Percentiles rank a stretch among this genome's conserved stretches.
Evolutionary conservation across 2,888 invertebrate genomes (phyloP).

Genomic region (Dicranocentrus wangi): DNA sequence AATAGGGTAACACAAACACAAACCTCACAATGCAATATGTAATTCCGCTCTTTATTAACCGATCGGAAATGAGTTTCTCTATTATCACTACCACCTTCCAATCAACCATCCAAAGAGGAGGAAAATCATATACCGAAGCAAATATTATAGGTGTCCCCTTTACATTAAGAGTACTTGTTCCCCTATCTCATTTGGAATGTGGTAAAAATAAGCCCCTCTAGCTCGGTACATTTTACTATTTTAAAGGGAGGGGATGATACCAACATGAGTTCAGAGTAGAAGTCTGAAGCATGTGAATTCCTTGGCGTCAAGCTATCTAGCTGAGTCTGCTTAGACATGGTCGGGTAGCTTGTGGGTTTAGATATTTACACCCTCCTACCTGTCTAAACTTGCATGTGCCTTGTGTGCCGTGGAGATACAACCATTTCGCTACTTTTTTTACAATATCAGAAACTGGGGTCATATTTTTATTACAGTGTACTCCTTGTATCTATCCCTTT

Average conservation of each 20-base stretch:
- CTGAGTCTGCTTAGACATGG: conserved; percentile 19
- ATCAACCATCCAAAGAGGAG: no score
- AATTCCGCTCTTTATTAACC: no score
- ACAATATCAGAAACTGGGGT: conserved; percentile 4
- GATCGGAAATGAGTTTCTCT: no score
- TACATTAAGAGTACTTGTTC: no score
- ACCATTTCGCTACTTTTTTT: conserved; percentile 36
- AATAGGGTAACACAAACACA: no score
- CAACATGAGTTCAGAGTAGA: conserved; percentile 48
- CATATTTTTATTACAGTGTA: conserved; percentile 9
- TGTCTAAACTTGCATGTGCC: not conserved
- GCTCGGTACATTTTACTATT: no score
- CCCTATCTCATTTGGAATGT: no score
- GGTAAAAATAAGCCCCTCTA: no score
- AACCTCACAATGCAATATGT: no score
- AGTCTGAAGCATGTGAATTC: conserved; percentile 35
- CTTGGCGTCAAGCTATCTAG: conserved; percentile 72
- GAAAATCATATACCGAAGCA: no score
- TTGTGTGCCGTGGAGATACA: not conserved
- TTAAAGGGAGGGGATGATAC: conserved; percentile 23
- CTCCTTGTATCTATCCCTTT: not conserved
- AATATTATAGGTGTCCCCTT: no score
- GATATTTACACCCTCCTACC: conserved; percentile 8
- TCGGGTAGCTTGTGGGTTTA: conserved; percentile 37
- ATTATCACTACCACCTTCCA: no score